A percentile compares a stretch with the other conserved stretches of the same genome.
Conservation (phyloP, 2,797 vertebrate genomes). For the Odontamblyopus lacepedii region DNA sequence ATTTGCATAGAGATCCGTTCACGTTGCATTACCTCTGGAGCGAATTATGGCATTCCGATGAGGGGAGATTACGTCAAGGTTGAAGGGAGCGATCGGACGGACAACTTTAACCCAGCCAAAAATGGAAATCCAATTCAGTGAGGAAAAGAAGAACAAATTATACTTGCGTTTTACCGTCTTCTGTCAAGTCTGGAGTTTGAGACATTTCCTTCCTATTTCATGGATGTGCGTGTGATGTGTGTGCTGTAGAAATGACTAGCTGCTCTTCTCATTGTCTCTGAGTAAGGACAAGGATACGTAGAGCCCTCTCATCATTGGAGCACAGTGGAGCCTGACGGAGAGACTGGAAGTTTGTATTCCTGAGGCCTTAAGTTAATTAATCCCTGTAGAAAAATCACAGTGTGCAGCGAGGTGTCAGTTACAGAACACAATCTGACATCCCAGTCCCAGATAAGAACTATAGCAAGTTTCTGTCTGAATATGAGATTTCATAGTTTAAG, state of each 20-base stretch:
- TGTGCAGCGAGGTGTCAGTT: constrained; percentile 54
- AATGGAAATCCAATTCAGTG: constrained; percentile 74
- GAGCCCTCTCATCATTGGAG: constrained; percentile 57
- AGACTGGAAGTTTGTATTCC: constrained; percentile 63
- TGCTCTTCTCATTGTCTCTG: constrained; percentile 61
- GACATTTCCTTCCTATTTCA: constrained; percentile 64
- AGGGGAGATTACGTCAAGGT: constrained; percentile 68
- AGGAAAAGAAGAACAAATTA: constrained; percentile 69
- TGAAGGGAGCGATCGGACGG: constrained; percentile 61
- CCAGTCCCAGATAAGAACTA: constrained; percentile 48
- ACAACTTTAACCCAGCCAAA: constrained; percentile 70
- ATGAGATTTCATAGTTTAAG: constrained; percentile 16
- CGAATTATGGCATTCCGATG: constrained; percentile 66
- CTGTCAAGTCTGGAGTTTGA: constrained; percentile 57
- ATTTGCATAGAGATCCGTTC: constrained; percentile 77
- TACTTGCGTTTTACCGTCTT: constrained; percentile 40
- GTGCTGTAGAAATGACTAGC: constrained; percentile 34
- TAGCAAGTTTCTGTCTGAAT: constrained; percentile 46
- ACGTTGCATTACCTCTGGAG: constrained; percentile 73
- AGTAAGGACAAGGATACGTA: constrained; percentile 58
- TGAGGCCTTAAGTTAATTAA: constrained; percentile 72
- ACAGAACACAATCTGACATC: constrained; percentile 56
- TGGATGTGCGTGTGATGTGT: constrained; percentile 54
- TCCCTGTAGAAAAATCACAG: constrained; percentile 51
- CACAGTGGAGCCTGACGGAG: constrained; percentile 56